phyloP scores from a whole-genome alignment of 92 coral and sea anemone genomes.

The Porites evermanni region DNA sequence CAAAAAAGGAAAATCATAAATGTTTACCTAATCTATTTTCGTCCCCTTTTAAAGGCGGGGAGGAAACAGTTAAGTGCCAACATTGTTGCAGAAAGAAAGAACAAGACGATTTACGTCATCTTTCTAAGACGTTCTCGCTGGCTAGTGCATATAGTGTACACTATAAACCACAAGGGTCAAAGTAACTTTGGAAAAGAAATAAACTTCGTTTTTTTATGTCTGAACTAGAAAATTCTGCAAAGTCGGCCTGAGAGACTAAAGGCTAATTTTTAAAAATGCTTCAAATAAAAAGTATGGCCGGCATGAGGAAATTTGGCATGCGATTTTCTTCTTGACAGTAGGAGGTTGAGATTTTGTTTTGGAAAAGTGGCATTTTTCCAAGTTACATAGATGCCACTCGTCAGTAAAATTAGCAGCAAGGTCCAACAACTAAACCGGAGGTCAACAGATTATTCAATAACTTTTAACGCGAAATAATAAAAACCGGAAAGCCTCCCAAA shows the following conservation, averaged over 20 bases:
- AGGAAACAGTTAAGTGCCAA: not conserved
- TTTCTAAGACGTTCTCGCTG: too few relatives aligned
- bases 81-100: too few relatives aligned
- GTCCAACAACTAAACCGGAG: not conserved
- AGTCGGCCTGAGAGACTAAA: too few relatives aligned
- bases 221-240: too few relatives aligned
- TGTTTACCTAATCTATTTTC: not conserved
- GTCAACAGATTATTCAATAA: not conserved
- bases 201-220: too few relatives aligned
- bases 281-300: too few relatives aligned
- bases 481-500: not conserved
- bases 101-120: too few relatives aligned
- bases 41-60: not conserved
- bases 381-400: not conserved
- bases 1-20: not conserved
- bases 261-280: too few relatives aligned
- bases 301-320: not conserved
- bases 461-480: not conserved
- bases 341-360: not conserved
- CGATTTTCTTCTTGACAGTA: not conserved
- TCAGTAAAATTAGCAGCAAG: not conserved
- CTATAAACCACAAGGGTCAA: too few relatives aligned
- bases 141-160: too few relatives aligned
- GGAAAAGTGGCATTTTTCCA: slow-evolving; percentile 3
- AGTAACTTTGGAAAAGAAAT: too few relatives aligned